Conservation (phyloP, 2,113 vertebrate species). For the Labeo rohita region DNA sequence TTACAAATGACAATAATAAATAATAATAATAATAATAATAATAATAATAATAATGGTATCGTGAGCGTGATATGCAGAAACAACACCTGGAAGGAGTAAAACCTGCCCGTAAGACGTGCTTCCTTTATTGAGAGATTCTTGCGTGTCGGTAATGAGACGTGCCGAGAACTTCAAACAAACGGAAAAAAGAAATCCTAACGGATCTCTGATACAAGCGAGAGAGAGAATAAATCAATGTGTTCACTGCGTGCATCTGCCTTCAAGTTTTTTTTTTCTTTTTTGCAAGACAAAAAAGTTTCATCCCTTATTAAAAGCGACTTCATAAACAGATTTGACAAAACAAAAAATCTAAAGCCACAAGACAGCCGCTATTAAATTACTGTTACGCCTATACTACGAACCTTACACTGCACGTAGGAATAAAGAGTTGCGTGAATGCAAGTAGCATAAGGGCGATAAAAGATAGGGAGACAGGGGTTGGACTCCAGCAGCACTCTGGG, state of each 20-base stretch:
- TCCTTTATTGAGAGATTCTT: conserved; percentile 39
- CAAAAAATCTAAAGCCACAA: background rate
- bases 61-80: background rate
- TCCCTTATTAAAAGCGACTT: conserved; percentile 2
- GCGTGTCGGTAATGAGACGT: conserved; percentile 30
- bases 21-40: conserved; percentile 19
- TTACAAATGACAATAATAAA: background rate
- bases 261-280: background rate
- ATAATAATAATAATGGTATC: background rate
- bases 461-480: conserved; percentile 32
- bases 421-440: background rate
- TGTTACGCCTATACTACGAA: background rate
- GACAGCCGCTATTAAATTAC: background rate
- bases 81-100: conserved; percentile 23
- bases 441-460: conserved; percentile 27
- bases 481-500: conserved; percentile 33
- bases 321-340: conserved; percentile 27
- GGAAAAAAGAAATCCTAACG: conserved; percentile 31
- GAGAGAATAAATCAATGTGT: conserved; percentile 22
- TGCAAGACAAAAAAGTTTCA: background rate
- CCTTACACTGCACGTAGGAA: background rate
- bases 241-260: background rate
- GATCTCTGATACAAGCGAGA: conserved; percentile 25
- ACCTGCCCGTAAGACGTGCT: background rate
- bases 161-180: conserved; percentile 35